These are phyloP conservation scores for Mimas tiliae DNA, from an alignment of 2,888 invertebrate species.

Conservation along the genomic window DNA sequence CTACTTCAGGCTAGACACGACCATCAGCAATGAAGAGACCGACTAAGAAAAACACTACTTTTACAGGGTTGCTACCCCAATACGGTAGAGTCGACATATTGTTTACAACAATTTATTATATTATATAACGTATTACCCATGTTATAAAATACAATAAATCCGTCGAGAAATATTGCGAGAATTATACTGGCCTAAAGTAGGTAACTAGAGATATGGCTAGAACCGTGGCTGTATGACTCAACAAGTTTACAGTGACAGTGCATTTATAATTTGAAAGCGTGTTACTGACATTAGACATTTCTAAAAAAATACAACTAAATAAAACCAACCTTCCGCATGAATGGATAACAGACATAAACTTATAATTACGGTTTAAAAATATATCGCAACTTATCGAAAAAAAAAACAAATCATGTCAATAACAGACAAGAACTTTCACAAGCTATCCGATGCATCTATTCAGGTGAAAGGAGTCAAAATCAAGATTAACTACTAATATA, in stretches of 20 bases:
- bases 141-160: no score
- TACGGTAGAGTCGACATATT: no score
- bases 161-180: no score
- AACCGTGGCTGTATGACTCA: background rate
- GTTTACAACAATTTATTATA: no score
- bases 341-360: background rate
- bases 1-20: no score
- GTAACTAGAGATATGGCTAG: no score
- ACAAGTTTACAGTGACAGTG: background rate
- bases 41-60: no score
- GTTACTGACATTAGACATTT: background rate
- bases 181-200: no score
- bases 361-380: background rate
- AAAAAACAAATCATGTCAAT: background rate
- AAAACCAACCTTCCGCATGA: background rate
- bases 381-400: background rate
- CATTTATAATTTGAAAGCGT: background rate
- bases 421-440: constrained; percentile 2
- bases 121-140: no score
- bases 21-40: no score
- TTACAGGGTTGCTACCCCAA: no score
- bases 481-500: background rate
- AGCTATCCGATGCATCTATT: background rate
- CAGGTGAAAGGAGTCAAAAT: constrained; percentile 2
- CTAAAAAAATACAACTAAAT: background rate